phyloP scores from a whole-genome alignment of 2,888 invertebrate species.

The Idaea biselata region DNA sequence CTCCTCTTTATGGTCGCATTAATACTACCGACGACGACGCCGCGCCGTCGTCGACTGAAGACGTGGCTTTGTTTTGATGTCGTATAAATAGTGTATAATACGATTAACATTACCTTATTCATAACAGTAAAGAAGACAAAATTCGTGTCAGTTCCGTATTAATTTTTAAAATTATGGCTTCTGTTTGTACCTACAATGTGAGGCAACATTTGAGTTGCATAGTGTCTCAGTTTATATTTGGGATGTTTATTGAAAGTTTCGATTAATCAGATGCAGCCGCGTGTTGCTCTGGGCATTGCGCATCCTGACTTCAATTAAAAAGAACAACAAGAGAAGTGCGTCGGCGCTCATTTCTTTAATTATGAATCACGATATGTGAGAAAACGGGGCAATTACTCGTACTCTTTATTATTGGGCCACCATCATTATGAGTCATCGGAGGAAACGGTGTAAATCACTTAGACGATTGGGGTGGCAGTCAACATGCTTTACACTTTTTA shows the following conservation, averaged over 20 bases:
- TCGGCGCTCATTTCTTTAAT: slow-evolving; percentile 53
- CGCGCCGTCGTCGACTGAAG: neutral
- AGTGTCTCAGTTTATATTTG: slow-evolving; percentile 32
- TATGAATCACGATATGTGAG: slow-evolving; percentile 75
- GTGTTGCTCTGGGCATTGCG: slow-evolving; percentile 37
- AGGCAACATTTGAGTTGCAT: slow-evolving; percentile 23
- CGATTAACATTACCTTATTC: slow-evolving; percentile 44
- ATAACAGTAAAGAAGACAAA: slow-evolving; percentile 42
- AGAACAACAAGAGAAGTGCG: slow-evolving; percentile 55
- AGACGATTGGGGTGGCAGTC: slow-evolving; percentile 29
- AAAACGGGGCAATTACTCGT: slow-evolving; percentile 75
- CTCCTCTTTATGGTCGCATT: slow-evolving; percentile 52
- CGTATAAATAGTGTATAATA: slow-evolving; percentile 63
- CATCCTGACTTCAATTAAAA: slow-evolving; percentile 59
- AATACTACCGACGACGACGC: slow-evolving; percentile 40
- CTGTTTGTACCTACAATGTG: slow-evolving; percentile 27
- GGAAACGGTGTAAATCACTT: slow-evolving; percentile 46
- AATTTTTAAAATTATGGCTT: slow-evolving; percentile 38
- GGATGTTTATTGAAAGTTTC: slow-evolving; percentile 41
- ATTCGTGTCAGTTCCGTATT: slow-evolving; percentile 65
- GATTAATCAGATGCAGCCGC: slow-evolving; percentile 49
- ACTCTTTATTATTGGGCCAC: slow-evolving; percentile 60
- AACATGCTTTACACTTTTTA: slow-evolving; percentile 30
- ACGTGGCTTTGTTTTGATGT: slow-evolving; percentile 54
- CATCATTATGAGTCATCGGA: slow-evolving; percentile 63